Evolutionary conservation across 2,113 vertebrate species (phyloP).

Genomic region (Baryphthengus martii): DNA sequence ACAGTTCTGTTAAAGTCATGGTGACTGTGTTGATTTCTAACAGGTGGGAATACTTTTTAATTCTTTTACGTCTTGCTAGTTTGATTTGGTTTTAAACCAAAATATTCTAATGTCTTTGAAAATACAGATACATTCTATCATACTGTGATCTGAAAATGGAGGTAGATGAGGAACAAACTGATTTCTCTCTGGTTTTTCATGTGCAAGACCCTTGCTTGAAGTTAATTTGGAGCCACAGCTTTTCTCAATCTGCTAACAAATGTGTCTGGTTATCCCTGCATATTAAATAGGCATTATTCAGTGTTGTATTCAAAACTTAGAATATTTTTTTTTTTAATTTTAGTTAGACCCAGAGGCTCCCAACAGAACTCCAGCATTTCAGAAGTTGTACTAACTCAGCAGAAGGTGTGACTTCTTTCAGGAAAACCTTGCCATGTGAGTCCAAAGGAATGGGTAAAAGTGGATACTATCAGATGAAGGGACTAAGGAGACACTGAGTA

Average conservation of each 20-base stretch:
- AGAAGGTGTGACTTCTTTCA: neutral
- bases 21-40: neutral
- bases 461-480: neutral
- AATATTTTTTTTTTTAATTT: neutral
- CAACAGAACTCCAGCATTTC: neutral
- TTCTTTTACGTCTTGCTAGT: neutral
- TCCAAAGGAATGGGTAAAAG: neutral
- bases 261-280: neutral
- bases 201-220: neutral
- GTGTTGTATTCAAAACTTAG: neutral
- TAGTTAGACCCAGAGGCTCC: neutral
- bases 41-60: neutral
- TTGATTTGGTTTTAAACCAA: neutral
- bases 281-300: neutral
- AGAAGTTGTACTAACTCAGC: neutral
- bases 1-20: neutral
- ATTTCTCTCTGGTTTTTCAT: neutral
- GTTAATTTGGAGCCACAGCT: neutral
- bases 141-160: neutral
- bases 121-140: neutral
- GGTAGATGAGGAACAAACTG: neutral
- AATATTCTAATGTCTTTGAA: neutral
- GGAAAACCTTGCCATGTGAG: neutral
- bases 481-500: neutral
- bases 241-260: neutral